Base-by-base conservation (phyloP, 1,140 invertebrate genomes). In the Leptopilina boulardi region DNA sequence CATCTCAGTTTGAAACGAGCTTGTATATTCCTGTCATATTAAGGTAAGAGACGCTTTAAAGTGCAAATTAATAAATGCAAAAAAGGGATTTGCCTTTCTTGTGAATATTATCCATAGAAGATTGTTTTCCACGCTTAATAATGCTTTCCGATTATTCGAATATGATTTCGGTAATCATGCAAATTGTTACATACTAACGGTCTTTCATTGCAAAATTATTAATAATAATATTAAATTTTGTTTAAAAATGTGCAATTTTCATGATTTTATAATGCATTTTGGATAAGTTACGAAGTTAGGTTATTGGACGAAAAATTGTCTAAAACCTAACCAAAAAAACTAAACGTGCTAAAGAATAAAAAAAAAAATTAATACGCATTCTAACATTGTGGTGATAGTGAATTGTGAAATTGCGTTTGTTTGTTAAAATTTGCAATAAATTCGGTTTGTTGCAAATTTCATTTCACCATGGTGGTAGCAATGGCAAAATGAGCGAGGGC, bases 1-100 rank as follows among this genome's bases (percentile, higher is more conserved):
- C 90, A 91, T 91, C 85, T 80, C 85, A 90, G 82, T 85, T 88
- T 81, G 77, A 84, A 88, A 81, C 85, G 82, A 89, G 84, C 85
- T 85, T 87, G 84, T 87, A 85, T 87, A 87, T 87, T 89, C 84
- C 90, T 90, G 89, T 91, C 90, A 91, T 84, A 85, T 83, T 85
- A 86, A 91, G 90, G 90, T 91, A 91, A 91, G 90, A 83, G 81
- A 86, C 80, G 80, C 82, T 80, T 77, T 70, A 73, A 23, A 30
- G 23, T n/a, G 26, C 59, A 66, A 66, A 66, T 66, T 66, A 66
- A 23, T 30, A 23, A 13, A n/a, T 30, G 59, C 3, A 66, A 30
- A 66, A 66, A 30, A 23, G 59, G 13, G 26, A 66, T 66, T 30
- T 15, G 3, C n/a, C 11, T 30, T 15, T 66, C 26, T 66, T 30